Percentiles rank a stretch among this genome's conserved stretches.
Evolutionary conservation across 1,140 invertebrate species (phyloP).

Genomic region (Anastrepha ludens): DNA sequence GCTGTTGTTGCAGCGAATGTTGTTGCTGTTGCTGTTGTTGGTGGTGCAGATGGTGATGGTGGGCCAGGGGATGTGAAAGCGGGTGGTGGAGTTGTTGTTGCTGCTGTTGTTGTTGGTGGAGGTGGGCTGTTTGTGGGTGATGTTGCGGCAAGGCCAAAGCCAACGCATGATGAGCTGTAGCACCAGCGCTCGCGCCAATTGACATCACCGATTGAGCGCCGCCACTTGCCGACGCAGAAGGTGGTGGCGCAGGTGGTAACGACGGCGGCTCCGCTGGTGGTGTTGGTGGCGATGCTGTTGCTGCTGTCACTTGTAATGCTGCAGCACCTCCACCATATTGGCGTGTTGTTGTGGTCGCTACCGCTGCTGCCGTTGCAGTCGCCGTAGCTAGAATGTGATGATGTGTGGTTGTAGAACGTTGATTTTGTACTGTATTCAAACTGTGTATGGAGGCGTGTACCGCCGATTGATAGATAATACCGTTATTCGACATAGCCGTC

Average conservation of each 20-base stretch:
- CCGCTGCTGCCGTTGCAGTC: constrained; percentile 60
- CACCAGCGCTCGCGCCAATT: constrained; percentile 1
- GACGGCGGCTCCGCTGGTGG: constrained; percentile 42
- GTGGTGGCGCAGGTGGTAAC: constrained; percentile 5
- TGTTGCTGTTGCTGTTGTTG: constrained; percentile 49
- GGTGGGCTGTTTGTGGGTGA: constrained; percentile 63
- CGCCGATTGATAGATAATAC: constrained; percentile 74
- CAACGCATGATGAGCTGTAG: constrained; percentile 53
- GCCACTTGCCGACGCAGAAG: neutral
- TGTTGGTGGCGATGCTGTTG: constrained; percentile 53
- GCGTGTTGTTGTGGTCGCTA: constrained; percentile 62
- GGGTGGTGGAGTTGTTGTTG: constrained; percentile 57
- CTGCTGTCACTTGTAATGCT: constrained; percentile 54
- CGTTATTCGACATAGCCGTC: constrained; percentile 71
- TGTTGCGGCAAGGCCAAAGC: constrained; percentile 58
- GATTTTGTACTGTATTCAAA: constrained; percentile 72
- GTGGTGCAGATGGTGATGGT: constrained; percentile 58
- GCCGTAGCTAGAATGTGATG: constrained; percentile 70
- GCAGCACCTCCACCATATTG: constrained; percentile 58
- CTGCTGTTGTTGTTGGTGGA: constrained; percentile 65
- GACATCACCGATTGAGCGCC: constrained; percentile 16
- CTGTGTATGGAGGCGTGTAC: constrained; percentile 73
- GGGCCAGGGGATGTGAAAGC: constrained; percentile 29
- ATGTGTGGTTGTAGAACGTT: constrained; percentile 61
- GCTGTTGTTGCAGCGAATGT: constrained; percentile 35